Evolutionary conservation across 2,113 vertebrate genomes (phyloP).

Genomic region (Etheostoma spectabile): DNA sequence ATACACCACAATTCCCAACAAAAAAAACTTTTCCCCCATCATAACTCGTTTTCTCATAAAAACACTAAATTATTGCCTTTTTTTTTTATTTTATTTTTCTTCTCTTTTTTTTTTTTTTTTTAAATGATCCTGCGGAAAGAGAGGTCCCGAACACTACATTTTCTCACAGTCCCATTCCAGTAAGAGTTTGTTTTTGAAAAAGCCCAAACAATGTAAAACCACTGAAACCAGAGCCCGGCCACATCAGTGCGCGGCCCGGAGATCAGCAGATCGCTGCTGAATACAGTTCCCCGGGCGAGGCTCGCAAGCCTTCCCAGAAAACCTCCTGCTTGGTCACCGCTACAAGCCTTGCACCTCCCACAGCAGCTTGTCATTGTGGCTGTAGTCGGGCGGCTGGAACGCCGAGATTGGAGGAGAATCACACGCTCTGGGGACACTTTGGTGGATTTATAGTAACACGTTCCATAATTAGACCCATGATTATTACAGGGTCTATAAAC

Average conservation of each 20-base stretch:
- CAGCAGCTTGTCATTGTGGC: slow-evolving; percentile 78
- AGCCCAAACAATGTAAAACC: slow-evolving; percentile 82
- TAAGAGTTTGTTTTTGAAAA: slow-evolving; percentile 77
- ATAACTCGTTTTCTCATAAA: slow-evolving; percentile 49
- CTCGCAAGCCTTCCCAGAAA: slow-evolving; percentile 75
- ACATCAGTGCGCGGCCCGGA: slow-evolving; percentile 79
- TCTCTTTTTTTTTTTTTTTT: slow-evolving; percentile 41
- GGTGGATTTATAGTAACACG: slow-evolving; percentile 80
- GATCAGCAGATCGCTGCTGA: slow-evolving; percentile 74
- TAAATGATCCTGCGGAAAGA: slow-evolving; percentile 52
- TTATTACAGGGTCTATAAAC: slow-evolving; percentile 79
- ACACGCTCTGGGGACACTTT: slow-evolving; percentile 51
- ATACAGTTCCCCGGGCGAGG: slow-evolving; percentile 58
- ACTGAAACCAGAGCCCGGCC: slow-evolving; percentile 77
- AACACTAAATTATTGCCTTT: slow-evolving; percentile 53
- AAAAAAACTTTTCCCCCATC: slow-evolving; percentile 57
- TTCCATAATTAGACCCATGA: slow-evolving; percentile 81
- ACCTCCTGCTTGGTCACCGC: slow-evolving; percentile 68
- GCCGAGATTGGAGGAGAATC: slow-evolving; percentile 63
- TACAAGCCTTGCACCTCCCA: slow-evolving; percentile 50
- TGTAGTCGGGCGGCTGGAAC: slow-evolving; percentile 35
- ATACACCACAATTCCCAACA: slow-evolving; percentile 60
- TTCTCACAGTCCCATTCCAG: slow-evolving; percentile 84
- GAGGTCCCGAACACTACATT: slow-evolving; percentile 41
- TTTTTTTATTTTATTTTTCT: too few relatives aligned